Conservation (phyloP, 30 jellyfish, hydroid and myxozoan species). For the Aurelia coerulea region DNA sequence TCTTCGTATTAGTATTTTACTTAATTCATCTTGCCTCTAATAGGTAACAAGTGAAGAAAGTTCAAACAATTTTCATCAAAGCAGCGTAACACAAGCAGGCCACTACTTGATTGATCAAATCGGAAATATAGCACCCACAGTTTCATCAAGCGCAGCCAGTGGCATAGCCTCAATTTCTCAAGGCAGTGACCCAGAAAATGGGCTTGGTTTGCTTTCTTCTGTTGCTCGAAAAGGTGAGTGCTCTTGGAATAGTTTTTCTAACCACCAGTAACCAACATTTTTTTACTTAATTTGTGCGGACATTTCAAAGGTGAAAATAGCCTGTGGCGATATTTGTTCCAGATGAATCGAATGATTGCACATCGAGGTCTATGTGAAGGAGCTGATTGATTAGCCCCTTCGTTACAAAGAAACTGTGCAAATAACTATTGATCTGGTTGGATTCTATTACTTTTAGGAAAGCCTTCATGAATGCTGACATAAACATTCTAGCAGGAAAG, state of each 20-base stretch:
- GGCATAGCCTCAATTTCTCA: slow-evolving; percentile 48
- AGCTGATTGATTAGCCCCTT: too few species aligned
- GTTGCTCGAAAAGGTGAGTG: slow-evolving; percentile 96
- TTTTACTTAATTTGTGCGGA: not conserved
- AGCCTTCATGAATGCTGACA: too few species aligned
- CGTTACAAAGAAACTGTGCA: too few species aligned
- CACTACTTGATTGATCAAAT: slow-evolving; percentile 75
- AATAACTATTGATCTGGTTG: too few species aligned
- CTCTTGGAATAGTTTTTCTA: not conserved
- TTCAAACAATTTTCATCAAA: slow-evolving; percentile 28
- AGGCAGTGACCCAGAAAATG: slow-evolving; percentile 77
- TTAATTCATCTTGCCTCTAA: too few species aligned
- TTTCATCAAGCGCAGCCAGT: slow-evolving; percentile 69
- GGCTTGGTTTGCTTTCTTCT: slow-evolving; percentile 96
- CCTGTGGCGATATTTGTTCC: too few species aligned
- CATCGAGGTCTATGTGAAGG: too few species aligned
- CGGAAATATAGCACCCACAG: slow-evolving; percentile 65
- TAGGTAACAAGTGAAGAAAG: slow-evolving; percentile 48
- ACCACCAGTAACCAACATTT: not conserved
- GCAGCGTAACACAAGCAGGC: slow-evolving; percentile 53
- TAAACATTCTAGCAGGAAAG: too few species aligned
- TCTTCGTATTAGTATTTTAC: too few species aligned
- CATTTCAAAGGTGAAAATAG: too few species aligned
- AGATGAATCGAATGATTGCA: too few species aligned
- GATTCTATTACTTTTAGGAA: too few species aligned